Percentiles rank a stretch among this genome's conserved stretches.
phyloP scores from a whole-genome alignment of 2,113 vertebrate genomes.

The Psilopsiagon aymara region DNA sequence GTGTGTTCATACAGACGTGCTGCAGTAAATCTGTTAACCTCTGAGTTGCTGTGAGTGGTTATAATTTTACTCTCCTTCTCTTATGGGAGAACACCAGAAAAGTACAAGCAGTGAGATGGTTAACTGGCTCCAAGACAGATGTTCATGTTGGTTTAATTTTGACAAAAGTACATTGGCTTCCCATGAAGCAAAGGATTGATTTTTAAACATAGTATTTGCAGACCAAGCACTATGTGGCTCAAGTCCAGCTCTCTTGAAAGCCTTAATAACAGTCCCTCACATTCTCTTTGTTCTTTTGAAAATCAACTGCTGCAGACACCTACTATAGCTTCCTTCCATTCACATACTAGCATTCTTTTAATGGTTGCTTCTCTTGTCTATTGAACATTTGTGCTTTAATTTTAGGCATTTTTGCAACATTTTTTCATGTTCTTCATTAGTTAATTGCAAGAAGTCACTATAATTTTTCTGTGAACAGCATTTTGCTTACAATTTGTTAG shows the following conservation, averaged over 20 bases:
- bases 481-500: neutral
- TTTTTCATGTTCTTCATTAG: neutral
- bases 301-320: constrained; percentile 39
- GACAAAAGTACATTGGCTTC: constrained; percentile 60
- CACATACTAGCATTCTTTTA: neutral
- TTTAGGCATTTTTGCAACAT: neutral
- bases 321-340: constrained; percentile 35
- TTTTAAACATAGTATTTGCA: constrained; percentile 68
- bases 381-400: neutral
- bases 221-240: constrained; percentile 58
- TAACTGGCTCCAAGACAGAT: constrained; percentile 44
- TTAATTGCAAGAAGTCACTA: neutral
- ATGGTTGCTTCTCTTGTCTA: neutral
- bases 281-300: constrained; percentile 69
- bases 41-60: neutral
- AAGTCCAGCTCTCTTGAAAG: constrained; percentile 55
- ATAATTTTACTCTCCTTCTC: neutral
- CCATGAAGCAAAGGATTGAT: constrained; percentile 66
- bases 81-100: neutral
- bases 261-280: constrained; percentile 48
- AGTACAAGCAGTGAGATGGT: constrained; percentile 13
- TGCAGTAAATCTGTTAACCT: constrained; percentile 1
- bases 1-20: neutral
- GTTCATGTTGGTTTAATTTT: constrained; percentile 62
- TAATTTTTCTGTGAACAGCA: neutral